Evolutionary conservation across 2,888 invertebrate genomes (phyloP), one percentile per base, ranked within the genome.

Genomic region (Drosophila engyochracea): DNA sequence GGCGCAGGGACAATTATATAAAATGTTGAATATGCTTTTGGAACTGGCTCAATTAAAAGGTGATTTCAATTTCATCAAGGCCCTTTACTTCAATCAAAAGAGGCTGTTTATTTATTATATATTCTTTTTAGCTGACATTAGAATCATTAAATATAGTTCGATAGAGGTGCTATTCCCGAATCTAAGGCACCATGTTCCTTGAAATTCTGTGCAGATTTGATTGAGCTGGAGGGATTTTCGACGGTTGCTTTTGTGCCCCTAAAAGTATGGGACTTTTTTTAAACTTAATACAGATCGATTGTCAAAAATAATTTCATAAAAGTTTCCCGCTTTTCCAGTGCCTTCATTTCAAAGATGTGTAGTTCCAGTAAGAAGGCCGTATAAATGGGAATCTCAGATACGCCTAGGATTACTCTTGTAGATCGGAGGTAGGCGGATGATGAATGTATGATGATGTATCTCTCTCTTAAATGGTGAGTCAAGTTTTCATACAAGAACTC

Each of bases 1-100:
- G 35, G 16, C 70, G 47, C 41, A 51, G 30, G 30, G 35, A 41
- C 37, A 22, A 14, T 73, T 73, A 53, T 37, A 37, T 61, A 63
- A 52, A 59, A 12, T 58, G 19, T 1, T 66, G 41, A 44, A 30
- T 7, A 3, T 66, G 30, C 22, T 16, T 35, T 35, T 35, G 16
- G 35, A 35, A 35, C 16, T 35, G 35, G 35, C 35, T 39, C 22
- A 28, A 7, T 16, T 28, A 16, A 28, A 3, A 10, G 4, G 2
- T 16, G 19, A 28, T 51, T 51, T 28, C 28, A 19, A 51, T 52
- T 30, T 30, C 51, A 51, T 28, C 7, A 4, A 19, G 0, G 16
- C 9, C 9, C 16, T 7, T 9, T 16, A 4, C 9, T 19, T 30
- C 31, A 1, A 14, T 22, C 7, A 47, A 2, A 12, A 19, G 1